Evolutionary conservation across 2,888 invertebrate species (phyloP).

Genomic region (Ormyrus labotus): DNA sequence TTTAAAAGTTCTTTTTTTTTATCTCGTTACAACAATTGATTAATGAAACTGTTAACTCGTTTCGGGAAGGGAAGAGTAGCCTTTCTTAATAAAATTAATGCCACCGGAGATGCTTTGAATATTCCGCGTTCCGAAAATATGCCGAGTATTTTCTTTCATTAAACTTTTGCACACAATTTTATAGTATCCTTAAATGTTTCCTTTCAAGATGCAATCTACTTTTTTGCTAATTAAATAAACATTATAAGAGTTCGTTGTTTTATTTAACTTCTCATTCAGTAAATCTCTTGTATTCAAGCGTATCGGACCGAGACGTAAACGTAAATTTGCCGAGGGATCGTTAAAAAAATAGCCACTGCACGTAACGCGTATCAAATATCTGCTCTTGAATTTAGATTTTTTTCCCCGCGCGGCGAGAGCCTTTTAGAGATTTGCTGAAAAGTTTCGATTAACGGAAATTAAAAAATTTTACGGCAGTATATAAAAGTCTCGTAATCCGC

Average conservation of each 20-base stretch:
- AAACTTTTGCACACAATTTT: neutral
- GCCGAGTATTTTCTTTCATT: neutral
- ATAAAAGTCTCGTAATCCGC: conserved; percentile 10
- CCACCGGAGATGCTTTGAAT: too few species aligned
- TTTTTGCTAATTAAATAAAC: neutral
- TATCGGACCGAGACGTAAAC: neutral
- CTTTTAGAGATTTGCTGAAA: neutral
- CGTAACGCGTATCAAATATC: neutral
- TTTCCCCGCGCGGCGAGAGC: neutral
- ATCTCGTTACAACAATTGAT: too few species aligned
- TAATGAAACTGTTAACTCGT: too few species aligned
- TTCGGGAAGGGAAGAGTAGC: neutral
- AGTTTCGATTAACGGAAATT: conserved; percentile 2
- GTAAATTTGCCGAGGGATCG: neutral
- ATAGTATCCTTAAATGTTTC: neutral
- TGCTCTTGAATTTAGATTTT: too few species aligned
- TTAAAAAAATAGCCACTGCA: neutral
- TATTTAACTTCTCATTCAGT: neutral
- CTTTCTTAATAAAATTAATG: neutral
- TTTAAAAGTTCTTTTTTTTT: too few species aligned
- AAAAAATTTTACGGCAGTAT: conserved; percentile 5
- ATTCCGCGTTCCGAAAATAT: neutral
- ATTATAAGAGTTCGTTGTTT: conserved; percentile 1
- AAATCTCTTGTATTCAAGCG: neutral
- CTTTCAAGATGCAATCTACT: neutral